phyloP scores from a whole-genome alignment of 2,888 invertebrate genomes.

The Emmelina monodactyla region DNA sequence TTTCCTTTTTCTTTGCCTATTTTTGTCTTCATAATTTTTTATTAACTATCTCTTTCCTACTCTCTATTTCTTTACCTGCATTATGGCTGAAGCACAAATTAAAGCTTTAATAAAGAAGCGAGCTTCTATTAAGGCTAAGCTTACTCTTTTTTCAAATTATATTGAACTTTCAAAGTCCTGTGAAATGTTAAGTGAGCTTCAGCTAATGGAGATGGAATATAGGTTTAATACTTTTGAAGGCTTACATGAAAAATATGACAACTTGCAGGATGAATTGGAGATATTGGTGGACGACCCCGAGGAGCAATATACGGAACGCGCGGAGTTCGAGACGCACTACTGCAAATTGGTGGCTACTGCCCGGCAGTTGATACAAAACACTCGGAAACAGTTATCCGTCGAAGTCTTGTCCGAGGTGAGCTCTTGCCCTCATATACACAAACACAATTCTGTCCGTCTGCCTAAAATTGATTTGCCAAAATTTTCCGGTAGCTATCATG shows the following conservation, averaged over 20 bases:
- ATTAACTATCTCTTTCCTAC: no score
- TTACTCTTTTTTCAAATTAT: background rate
- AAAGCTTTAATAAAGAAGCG: background rate
- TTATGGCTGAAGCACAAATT: no score
- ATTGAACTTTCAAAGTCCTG: background rate
- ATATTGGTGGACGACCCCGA: conserved; percentile 8
- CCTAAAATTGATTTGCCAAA: conserved; percentile 14
- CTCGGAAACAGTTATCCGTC: conserved; percentile 1
- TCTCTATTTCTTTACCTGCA: no score
- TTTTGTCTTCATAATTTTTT: no score
- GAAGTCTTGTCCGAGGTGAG: conserved; percentile 1
- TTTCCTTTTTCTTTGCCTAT: no score
- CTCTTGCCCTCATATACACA: conserved; percentile 4
- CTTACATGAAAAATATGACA: conserved; percentile 8
- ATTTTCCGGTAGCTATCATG: conserved; percentile 12
- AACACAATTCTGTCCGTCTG: conserved; percentile 3
- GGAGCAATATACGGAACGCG: conserved; percentile 8
- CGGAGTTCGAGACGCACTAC: conserved; percentile 8
- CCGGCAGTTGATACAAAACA: conserved; percentile 3
- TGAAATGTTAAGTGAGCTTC: background rate
- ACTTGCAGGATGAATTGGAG: conserved; percentile 12
- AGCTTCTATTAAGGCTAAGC: conserved; percentile 1
- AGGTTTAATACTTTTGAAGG: background rate
- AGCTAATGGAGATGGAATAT: background rate
- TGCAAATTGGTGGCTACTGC: conserved; percentile 7